Percentiles rank a stretch among this genome's conserved stretches.
Conservation (phyloP, 2,888 invertebrate species). For the Leptarthrus brevirostris region DNA sequence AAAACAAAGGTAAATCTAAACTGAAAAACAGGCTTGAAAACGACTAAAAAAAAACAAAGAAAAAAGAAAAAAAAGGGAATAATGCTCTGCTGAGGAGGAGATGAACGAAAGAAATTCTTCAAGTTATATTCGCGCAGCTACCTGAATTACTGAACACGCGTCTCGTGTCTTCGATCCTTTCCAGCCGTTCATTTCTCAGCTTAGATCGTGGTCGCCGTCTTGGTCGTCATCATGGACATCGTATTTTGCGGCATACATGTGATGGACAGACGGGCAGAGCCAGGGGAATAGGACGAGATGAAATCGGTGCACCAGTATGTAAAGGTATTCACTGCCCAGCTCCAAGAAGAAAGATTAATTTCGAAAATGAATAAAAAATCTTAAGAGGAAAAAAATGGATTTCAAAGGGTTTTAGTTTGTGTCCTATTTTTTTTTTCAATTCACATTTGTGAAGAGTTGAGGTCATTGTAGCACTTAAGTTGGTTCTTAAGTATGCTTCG, state of each 20-base stretch:
- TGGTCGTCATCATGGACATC: constrained; percentile 15
- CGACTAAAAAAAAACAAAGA: constrained; percentile 12
- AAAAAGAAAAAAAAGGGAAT: constrained; percentile 4
- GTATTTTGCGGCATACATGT: neutral
- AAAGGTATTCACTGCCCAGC: neutral
- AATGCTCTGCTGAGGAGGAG: constrained; percentile 49
- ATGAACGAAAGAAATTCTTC: constrained; percentile 56
- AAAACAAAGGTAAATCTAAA: constrained; percentile 36
- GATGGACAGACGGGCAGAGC: neutral
- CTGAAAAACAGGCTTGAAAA: constrained; percentile 40
- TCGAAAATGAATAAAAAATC: neutral
- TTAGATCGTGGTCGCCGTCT: constrained; percentile 48
- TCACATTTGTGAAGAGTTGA: no score
- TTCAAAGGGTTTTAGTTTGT: no score
- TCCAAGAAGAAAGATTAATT: neutral
- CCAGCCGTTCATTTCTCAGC: constrained; percentile 49
- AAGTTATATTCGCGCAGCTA: constrained; percentile 59
- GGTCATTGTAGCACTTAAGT: no score
- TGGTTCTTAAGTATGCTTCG: no score
- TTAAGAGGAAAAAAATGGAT: neutral
- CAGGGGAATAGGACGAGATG: neutral
- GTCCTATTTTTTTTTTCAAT: no score
- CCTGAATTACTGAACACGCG: constrained; percentile 63
- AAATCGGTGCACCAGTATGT: neutral
- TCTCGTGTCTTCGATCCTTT: constrained; percentile 58